These are phyloP conservation scores for Arctopsyche grandis DNA, from an alignment of 1,140 invertebrate genomes.

Conservation along the genomic window DNA sequence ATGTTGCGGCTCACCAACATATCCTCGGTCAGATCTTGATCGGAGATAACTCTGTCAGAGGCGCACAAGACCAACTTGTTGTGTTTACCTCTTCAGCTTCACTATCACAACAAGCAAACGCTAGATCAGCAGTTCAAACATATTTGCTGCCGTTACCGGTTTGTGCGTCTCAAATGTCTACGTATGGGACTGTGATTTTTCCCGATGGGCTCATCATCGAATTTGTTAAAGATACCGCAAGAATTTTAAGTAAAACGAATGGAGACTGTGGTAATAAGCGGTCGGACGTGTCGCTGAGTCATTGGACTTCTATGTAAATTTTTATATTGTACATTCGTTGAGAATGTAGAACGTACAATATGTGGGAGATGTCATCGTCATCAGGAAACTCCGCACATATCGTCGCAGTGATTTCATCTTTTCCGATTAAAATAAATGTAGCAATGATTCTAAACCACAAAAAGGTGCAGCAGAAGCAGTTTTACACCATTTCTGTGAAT, in stretches of 20 bases:
- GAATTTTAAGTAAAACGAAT: slow-evolving; percentile 25
- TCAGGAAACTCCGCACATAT: slow-evolving; percentile 27
- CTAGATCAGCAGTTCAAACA: slow-evolving; percentile 27
- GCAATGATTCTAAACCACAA: not conserved
- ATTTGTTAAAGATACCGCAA: not conserved
- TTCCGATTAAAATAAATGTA: not conserved
- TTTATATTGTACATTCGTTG: not conserved
- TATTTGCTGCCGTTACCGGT: slow-evolving; percentile 15
- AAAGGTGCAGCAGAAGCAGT: not conserved
- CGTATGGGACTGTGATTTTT: too few relatives aligned
- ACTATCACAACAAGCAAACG: slow-evolving; percentile 35
- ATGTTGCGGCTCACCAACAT: slow-evolving; percentile 33
- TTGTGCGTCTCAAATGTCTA: not conserved
- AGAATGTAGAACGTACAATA: slow-evolving; percentile 19
- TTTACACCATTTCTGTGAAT: not conserved
- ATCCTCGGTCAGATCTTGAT: slow-evolving; percentile 40
- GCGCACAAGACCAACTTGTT: slow-evolving; percentile 41
- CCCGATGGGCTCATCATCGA: too few relatives aligned
- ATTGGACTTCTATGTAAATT: not conserved
- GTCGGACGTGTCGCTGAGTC: slow-evolving; percentile 22
- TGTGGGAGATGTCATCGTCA: slow-evolving; percentile 30
- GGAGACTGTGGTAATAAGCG: not conserved
- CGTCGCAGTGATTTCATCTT: slow-evolving; percentile 14
- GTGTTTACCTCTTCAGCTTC: slow-evolving; percentile 41
- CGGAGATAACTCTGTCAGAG: slow-evolving; percentile 39